Base-by-base conservation (phyloP, 2,888 invertebrate genomes). In the Merodon equestris region DNA sequence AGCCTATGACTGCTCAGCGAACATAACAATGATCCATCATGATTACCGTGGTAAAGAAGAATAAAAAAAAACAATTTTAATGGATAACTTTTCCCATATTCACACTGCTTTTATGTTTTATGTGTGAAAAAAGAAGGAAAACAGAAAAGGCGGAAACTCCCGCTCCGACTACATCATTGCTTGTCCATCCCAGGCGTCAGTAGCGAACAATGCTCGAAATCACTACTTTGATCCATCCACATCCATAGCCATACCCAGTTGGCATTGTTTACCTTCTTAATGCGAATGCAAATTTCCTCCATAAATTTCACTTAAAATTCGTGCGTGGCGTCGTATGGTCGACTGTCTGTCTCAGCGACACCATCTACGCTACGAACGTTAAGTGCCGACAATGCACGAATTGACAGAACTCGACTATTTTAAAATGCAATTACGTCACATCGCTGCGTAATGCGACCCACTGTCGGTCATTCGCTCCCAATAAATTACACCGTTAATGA, bases 401-500 rank as follows among this genome's bases (percentile, higher is more conserved):
- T 66, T 54, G 61, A 56, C 71, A 66, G 60, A 66, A 66, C 48
- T 56, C 48, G 66, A 17, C 19, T 72, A 48, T 54, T 77, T 77
- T 63, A 77, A 77, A 77, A 77, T 77, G 77, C 73, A 77, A 77
- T 77, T 77, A 77, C 73, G 63, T 72, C 47, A 77, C 47, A 45
- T 53, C 68, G 42, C 51, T 36, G 13, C 47, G 70, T 53, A 45
- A 66, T 58, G 66, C 58, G 60, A 61, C 61, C 18, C 66, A 66
- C 67, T 77, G 61, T 44, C 58, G 61, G 67, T 73, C 61, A 77
- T 77, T 77, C 57, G 77, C 53, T 53, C 36, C 51, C 73, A 34
- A 77, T 77, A 73, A 77, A 73, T 77, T 73, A 77, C 61, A 68
- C 38, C 53, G 57, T 77, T 73, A 77, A 77, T 77, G 67, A 77